Evolutionary conservation across 2,888 invertebrate species (phyloP), one percentile per base, ranked within the genome.

Genomic region (Cheiracanthium punctorium): DNA sequence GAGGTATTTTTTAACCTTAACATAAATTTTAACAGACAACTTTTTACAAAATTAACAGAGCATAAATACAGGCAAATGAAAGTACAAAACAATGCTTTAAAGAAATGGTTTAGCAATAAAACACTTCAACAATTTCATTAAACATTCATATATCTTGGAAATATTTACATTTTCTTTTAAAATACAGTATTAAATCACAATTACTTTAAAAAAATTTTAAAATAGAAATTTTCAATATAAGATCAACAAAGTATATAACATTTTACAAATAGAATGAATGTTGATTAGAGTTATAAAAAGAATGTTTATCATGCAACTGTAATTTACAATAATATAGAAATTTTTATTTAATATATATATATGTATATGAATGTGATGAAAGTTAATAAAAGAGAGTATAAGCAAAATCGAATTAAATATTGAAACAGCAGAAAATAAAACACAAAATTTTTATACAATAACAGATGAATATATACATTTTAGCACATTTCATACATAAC

Each of bases 391-490:
- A 48, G 58, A 24, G 20, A 58, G 58, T 58, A 17, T 48, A 58
- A 58, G 58, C 12, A 58, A 58, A 58, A 58, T 58, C 12, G 58
- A 58, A 24, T 58, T 24, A 5, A 24, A 24, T 24, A 24, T 24
- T 2, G 24, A 58, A 58, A 58, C 14, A 67, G 33, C 0, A 1
- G 5, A 67, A 65, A 32, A 14, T 32, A 67, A 65, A 67, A 17
- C 1, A 30, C 30, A 67, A 67, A 32, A 17, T 32, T 67, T 58
- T 17, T 17, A 58, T 58, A 58, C n/a, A 69, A 12, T 37, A 33
- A 72, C 48, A 48, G 29, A 48, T 72, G 30, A n/a, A 48, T 72
- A 41, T 71, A 29, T 72, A 72, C 72, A 72, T 43, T 48, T 72
- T 48, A 58, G 58, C 72, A 72, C 41, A 72, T 48, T 29, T 43